Evolutionary conservation across 1,140 invertebrate genomes (phyloP).

Genomic region (Papilio polyxenes): DNA sequence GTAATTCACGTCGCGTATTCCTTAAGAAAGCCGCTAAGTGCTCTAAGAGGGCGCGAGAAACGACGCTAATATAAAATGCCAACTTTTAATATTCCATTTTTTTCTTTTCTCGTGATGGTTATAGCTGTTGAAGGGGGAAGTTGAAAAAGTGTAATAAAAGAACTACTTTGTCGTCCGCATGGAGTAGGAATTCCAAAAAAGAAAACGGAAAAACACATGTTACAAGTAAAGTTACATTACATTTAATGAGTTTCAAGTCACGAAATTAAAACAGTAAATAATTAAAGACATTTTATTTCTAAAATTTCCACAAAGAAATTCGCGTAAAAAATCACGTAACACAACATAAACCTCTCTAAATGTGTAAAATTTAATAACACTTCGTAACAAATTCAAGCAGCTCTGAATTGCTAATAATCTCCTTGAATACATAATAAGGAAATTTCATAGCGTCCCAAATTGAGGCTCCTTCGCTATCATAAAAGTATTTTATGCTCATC

Average conservation of each 20-base stretch:
- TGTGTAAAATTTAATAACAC: neutral
- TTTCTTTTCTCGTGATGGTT: neutral
- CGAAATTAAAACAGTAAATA: no score
- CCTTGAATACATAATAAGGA: constrained; percentile 16
- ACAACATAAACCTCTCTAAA: neutral
- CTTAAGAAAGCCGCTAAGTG: constrained; percentile 42
- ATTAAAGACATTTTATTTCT: neutral
- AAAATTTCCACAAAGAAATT: neutral
- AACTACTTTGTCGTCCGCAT: neutral
- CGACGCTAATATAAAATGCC: constrained; percentile 9
- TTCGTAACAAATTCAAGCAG: constrained; percentile 5
- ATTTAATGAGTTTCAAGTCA: no score
- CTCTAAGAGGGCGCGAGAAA: constrained; percentile 12
- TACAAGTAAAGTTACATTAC: no score
- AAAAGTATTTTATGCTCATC: constrained; percentile 15
- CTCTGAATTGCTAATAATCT: constrained; percentile 24
- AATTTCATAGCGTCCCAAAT: constrained; percentile 27
- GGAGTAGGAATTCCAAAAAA: no score
- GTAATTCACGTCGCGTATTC: constrained; percentile 47
- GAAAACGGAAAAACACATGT: no score
- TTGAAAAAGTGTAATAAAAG: neutral
- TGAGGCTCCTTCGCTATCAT: constrained; percentile 8
- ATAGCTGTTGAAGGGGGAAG: neutral
- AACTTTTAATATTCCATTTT: constrained; percentile 3
- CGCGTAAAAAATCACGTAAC: neutral